These are phyloP conservation scores for Boulengeromyrus knoepffleri DNA, from an alignment of 2,113 vertebrate species.

Conservation along the genomic window DNA sequence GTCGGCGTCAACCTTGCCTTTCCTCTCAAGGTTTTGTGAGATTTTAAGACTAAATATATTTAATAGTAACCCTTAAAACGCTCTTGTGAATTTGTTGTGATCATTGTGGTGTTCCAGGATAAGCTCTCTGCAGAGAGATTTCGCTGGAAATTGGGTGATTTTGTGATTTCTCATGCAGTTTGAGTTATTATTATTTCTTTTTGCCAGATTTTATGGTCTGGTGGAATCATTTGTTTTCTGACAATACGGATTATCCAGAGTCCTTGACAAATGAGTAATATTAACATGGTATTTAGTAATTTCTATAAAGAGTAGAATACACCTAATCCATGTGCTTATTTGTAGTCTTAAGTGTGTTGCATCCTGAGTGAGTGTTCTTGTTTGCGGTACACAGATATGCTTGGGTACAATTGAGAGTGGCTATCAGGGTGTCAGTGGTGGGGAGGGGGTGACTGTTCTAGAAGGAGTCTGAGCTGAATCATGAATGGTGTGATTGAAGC, in stretches of 20 bases:
- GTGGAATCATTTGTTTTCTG: neutral
- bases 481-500: slow-evolving; percentile 28
- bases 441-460: slow-evolving; percentile 10
- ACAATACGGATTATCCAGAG: neutral
- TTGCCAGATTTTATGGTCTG: neutral
- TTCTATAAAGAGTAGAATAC: neutral
- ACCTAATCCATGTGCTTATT: neutral
- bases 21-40: neutral
- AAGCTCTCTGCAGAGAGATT: neutral
- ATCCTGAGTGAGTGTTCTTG: neutral
- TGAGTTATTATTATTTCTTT: neutral
- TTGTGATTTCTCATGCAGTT: neutral
- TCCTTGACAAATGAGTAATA: neutral
- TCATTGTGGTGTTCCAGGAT: neutral
- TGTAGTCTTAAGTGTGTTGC: neutral
- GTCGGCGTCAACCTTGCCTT: neutral
- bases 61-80: neutral
- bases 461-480: slow-evolving; percentile 26
- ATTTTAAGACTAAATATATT: neutral
- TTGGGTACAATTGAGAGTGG: neutral
- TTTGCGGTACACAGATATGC: neutral
- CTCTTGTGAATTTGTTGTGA: neutral
- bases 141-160: neutral
- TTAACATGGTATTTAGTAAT: neutral
- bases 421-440: neutral